Conservation (phyloP, 2,113 vertebrate genomes). For the Protomyctophum bolini region DNA sequence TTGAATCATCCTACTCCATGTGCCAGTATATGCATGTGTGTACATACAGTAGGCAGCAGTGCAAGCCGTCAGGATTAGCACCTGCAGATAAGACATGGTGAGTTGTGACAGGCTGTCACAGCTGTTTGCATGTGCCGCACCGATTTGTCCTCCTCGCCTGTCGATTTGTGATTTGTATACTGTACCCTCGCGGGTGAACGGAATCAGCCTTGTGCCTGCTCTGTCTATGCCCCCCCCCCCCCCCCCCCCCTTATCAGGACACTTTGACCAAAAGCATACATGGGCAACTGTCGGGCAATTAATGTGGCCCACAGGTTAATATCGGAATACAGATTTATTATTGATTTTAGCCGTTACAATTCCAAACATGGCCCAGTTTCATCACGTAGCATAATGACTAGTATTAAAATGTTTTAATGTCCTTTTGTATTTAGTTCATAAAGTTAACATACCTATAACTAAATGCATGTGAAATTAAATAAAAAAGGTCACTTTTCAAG, state of each 20-base stretch:
- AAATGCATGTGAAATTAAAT: no score
- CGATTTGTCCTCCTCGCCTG: slow-evolving; percentile 28
- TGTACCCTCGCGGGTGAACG: slow-evolving; percentile 21
- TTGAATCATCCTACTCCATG: neutral
- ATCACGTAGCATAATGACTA: no score
- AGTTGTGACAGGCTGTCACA: slow-evolving; percentile 42
- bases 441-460: no score
- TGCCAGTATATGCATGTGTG: neutral
- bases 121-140: slow-evolving; percentile 37
- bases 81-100: slow-evolving; percentile 52
- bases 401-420: no score
- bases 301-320: no score
- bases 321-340: no score
- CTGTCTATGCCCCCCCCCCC: slow-evolving; percentile 3
- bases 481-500: no score
- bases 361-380: no score
- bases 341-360: no score
- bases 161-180: slow-evolving; percentile 12
- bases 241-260: no score
- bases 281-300: no score
- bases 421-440: no score
- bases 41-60: slow-evolving; percentile 52
- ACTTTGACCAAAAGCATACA: neutral
- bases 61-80: slow-evolving; percentile 68
- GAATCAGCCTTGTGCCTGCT: slow-evolving; percentile 18